Conservation (phyloP, 2,888 invertebrate species). For the Crocallis elinguaria region DNA sequence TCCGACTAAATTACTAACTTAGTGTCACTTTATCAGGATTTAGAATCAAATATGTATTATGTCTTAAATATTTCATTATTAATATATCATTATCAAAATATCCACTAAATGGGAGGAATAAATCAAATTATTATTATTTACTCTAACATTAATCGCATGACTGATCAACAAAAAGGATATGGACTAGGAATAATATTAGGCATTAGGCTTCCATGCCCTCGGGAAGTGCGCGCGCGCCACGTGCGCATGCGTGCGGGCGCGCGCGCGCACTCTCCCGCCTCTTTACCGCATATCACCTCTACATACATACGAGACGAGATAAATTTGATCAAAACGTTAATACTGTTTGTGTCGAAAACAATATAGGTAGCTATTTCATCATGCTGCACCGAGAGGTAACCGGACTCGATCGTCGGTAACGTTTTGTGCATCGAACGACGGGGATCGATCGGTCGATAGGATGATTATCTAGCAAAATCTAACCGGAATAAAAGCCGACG, state of each 20-base stretch:
- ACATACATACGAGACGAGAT: slow-evolving; percentile 72
- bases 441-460: slow-evolving; percentile 71
- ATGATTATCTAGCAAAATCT: slow-evolving; percentile 83
- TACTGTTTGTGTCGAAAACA: slow-evolving; percentile 79
- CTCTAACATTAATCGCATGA: slow-evolving; percentile 85
- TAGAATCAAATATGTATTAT: slow-evolving; percentile 86
- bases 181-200: slow-evolving; percentile 85
- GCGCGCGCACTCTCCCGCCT: slow-evolving; percentile 60
- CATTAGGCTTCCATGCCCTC: slow-evolving; percentile 77
- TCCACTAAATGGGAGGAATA: slow-evolving; percentile 86
- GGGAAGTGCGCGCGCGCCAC: slow-evolving; percentile 49
- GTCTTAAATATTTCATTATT: slow-evolving; percentile 85
- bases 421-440: slow-evolving; percentile 80
- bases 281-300: slow-evolving; percentile 80
- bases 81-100: slow-evolving; percentile 86
- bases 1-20: slow-evolving; percentile 85
- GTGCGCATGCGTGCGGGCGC: slow-evolving; percentile 29
- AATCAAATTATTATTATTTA: slow-evolving; percentile 84
- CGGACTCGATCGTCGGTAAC: slow-evolving; percentile 77
- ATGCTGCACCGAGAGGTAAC: slow-evolving; percentile 69
- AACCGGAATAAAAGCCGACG: slow-evolving; percentile 83
- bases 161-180: slow-evolving; percentile 85
- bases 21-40: slow-evolving; percentile 85
- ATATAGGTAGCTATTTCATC: slow-evolving; percentile 67
- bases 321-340: slow-evolving; percentile 78